A percentile compares a stretch with the other conserved stretches of the same genome.
Conservation (phyloP, 2,797 vertebrate species). For the Pelobates cultripes region DNA sequence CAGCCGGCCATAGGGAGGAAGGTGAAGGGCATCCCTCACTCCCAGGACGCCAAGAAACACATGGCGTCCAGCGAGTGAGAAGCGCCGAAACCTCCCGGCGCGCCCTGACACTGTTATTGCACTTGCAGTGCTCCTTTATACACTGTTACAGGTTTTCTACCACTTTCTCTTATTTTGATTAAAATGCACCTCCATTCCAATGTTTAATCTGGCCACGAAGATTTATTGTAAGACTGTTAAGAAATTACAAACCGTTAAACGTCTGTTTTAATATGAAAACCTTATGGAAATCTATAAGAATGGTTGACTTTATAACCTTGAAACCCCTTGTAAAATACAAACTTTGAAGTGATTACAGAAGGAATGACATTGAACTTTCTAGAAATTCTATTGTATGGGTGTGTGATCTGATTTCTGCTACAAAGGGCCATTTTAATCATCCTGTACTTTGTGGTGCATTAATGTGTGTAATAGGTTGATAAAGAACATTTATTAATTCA, state of each 20-base stretch:
- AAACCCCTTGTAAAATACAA: constrained; percentile 50
- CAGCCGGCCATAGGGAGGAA: too few species aligned
- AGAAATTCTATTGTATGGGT: constrained; percentile 69
- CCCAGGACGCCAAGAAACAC: too few species aligned
- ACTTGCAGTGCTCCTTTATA: too few species aligned
- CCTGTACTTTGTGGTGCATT: constrained; percentile 68
- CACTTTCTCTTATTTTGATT: too few species aligned
- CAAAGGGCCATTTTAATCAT: constrained; percentile 78
- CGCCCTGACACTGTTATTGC: too few species aligned
- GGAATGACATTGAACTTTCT: constrained; percentile 69
- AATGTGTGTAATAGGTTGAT: constrained; percentile 76
- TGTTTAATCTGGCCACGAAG: too few species aligned
- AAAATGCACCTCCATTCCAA: too few species aligned
- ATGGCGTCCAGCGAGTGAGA: too few species aligned
- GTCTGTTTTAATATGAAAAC: background rate
- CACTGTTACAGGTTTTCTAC: too few species aligned
- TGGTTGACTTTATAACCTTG: constrained; percentile 58
- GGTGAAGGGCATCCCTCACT: too few species aligned
- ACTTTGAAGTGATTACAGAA: constrained; percentile 63
- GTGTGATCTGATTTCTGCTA: constrained; percentile 64
- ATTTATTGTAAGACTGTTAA: too few species aligned
- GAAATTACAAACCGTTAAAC: background rate
- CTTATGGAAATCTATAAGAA: background rate
- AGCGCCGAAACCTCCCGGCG: too few species aligned
- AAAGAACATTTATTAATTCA: constrained; percentile 75